phyloP scores from a whole-genome alignment of 1,140 invertebrate genomes.

The Bombus vancouverensis region DNA sequence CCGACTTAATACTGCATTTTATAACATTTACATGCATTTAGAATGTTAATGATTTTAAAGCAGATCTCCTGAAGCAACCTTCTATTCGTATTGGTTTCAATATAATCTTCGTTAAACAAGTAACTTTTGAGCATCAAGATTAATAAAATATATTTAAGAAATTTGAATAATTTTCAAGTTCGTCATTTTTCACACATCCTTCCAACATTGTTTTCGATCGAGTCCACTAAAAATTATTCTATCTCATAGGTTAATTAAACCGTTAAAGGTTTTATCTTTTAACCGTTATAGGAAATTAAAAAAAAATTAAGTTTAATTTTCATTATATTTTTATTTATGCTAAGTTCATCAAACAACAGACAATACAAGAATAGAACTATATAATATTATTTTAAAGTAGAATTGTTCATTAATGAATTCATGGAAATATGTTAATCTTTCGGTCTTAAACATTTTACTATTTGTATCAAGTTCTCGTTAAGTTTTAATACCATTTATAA shows the following conservation, averaged over 20 bases:
- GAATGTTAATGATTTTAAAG: constrained; percentile 1
- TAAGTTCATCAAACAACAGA: background rate
- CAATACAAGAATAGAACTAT: background rate
- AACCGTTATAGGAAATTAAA: background rate
- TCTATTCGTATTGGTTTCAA: background rate
- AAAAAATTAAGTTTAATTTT: background rate
- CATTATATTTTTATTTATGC: background rate
- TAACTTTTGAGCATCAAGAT: background rate
- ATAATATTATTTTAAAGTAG: background rate
- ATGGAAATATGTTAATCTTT: background rate
- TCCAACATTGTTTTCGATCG: no score
- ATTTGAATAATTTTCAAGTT: no score
- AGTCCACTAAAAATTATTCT: no score
- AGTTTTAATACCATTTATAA: background rate
- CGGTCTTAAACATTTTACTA: background rate
- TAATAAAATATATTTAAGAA: no score
- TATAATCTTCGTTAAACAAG: background rate
- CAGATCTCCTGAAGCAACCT: background rate
- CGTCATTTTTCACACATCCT: no score
- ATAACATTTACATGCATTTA: constrained; percentile 17
- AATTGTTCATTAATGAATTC: background rate
- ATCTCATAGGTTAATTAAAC: no score
- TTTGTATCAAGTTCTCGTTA: background rate
- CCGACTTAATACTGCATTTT: background rate
- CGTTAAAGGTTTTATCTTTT: no score